Evolutionary conservation across 2,888 invertebrate genomes (phyloP), one percentile per base, ranked within the genome.

Genomic region (Eupithecia vulgata): DNA sequence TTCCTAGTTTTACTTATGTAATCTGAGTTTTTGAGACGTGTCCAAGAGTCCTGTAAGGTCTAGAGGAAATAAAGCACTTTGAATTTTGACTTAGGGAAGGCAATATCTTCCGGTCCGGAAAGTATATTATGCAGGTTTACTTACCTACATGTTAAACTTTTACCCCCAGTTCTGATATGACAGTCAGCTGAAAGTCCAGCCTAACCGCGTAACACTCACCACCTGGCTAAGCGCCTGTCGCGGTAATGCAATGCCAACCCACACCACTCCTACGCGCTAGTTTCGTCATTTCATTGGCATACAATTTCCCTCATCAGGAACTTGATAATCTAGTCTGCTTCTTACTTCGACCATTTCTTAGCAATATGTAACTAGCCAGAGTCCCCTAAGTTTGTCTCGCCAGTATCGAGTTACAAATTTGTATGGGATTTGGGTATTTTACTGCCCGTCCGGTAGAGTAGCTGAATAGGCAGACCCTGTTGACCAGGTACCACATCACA

Each of bases 221-320:
- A 34, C 61, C 61, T 61, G 61, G 61, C 17, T 61, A 34, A n/a
- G n/a, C 61, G 61, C n/a, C 8, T 61, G 17, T 61, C 34, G 34
- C 34, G 34, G 61, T 4, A 34, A 61, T 61, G 61, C 61, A 61
- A 34, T 61, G 34, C 30, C 61, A 30, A 61, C 61, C 61, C 57
- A 57, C 25, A 57, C 57, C 10, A 12, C 25, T 57, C 57, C 57
- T 57, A 57, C 57, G 45, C 45, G 57, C 57, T 25, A 57, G 57
- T 57, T 57, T 57, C 57, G 57, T 57, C 57, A 57, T 57, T 57
- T 25, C 25, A 57, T 57, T 57, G 57, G 57, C 52, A 48, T 48
- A 52, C 21, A 21, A 21, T 52, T 52, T 17, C n/a, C 48, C n/a
- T 48, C 21, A 12, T 21, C 30, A 30, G 52, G 52, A 21, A 52